Conservation (phyloP, 1,140 invertebrate species). For the Zaprionus africanus region DNA sequence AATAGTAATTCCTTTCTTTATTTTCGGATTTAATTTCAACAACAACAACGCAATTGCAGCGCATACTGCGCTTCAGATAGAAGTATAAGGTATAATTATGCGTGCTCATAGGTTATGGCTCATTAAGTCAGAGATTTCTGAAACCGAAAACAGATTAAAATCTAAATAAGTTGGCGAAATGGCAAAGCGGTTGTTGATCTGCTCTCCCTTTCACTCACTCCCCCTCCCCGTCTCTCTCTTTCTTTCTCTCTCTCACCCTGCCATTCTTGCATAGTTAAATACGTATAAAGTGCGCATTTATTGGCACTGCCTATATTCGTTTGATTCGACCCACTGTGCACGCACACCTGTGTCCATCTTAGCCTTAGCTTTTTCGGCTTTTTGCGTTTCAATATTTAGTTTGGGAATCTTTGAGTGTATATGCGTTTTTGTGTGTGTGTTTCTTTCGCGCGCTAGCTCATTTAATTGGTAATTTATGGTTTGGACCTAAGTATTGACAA, state of each 20-base stretch:
- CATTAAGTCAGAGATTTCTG: slow-evolving; percentile 17
- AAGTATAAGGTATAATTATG: slow-evolving; percentile 16
- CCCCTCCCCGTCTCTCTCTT: not conserved
- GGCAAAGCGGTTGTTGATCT: slow-evolving; percentile 5
- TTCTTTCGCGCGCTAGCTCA: slow-evolving; percentile 67
- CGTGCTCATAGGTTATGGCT: slow-evolving; percentile 18
- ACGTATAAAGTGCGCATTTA: slow-evolving; percentile 34
- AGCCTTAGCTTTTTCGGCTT: slow-evolving; percentile 56
- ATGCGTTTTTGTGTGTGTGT: slow-evolving; percentile 33
- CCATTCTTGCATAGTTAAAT: not conserved
- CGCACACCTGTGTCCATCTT: slow-evolving; percentile 21
- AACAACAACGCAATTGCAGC: slow-evolving; percentile 4
- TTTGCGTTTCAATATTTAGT: slow-evolving; percentile 82
- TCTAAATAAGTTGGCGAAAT: not conserved
- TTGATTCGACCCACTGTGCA: slow-evolving; percentile 39
- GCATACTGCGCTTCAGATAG: slow-evolving; percentile 1
- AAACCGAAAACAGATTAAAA: slow-evolving; percentile 26
- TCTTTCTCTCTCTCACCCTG: not conserved
- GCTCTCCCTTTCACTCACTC: not conserved
- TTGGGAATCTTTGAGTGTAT: slow-evolving; percentile 65
- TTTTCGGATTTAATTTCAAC: not conserved
- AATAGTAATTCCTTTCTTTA: not conserved
- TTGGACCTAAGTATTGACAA: slow-evolving; percentile 21
- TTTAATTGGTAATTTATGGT: slow-evolving; percentile 81
- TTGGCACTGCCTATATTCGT: slow-evolving; percentile 1